A percentile compares a stretch with the other conserved stretches of the same genome.
Evolutionary conservation across 2,888 invertebrate genomes (phyloP).

Genomic region (Eupeodes luniger): DNA sequence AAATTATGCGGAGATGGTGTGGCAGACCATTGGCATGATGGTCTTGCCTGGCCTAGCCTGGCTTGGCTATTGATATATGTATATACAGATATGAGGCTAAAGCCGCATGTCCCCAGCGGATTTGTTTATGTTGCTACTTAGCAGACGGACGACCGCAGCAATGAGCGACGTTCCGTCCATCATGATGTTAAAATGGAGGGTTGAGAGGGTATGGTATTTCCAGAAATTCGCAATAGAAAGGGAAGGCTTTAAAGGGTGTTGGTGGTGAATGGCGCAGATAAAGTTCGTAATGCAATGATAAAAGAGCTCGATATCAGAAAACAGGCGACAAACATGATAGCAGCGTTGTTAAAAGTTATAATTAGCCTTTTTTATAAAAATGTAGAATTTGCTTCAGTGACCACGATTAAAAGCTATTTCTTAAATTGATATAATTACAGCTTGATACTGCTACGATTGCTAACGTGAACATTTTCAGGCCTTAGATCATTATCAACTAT

Average conservation of each 20-base stretch:
- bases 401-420: too few relatives aligned
- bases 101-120: constrained; percentile 56
- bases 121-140: constrained; percentile 70
- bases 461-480: too few relatives aligned
- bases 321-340: not conserved
- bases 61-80: too few relatives aligned
- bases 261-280: not conserved
- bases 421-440: too few relatives aligned
- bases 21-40: constrained; percentile 23
- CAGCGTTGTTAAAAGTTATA: constrained; percentile 1
- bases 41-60: too few relatives aligned
- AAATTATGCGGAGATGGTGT: constrained; percentile 46
- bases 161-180: not conserved
- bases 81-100: not conserved
- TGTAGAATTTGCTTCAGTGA: too few relatives aligned
- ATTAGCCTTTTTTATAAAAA: too few relatives aligned
- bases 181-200: too few relatives aligned
- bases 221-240: not conserved
- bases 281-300: not conserved
- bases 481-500: too few relatives aligned
- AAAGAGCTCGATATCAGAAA: constrained; percentile 3
- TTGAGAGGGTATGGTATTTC: not conserved
- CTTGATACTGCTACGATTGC: too few relatives aligned
- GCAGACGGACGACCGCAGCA: constrained; percentile 38
- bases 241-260: constrained; percentile 12